Evolutionary conservation across 2,113 vertebrate species (phyloP).

Genomic region (Microcebus jonahi): DNA sequence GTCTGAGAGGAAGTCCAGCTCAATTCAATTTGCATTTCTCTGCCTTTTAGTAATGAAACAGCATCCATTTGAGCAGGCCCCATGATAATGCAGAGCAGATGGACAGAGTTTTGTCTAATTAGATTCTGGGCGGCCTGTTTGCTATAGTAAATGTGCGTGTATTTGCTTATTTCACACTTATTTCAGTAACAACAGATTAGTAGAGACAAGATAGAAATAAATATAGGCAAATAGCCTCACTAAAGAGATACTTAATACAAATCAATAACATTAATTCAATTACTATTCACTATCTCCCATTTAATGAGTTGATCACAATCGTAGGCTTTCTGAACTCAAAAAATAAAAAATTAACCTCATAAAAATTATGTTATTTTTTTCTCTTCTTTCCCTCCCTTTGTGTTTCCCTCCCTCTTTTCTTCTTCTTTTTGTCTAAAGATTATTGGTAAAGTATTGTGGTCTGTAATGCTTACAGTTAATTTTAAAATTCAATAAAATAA

Average conservation of each 20-base stretch:
- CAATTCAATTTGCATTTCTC: constrained; percentile 90
- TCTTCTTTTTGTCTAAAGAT: not conserved
- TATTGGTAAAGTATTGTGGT: not conserved
- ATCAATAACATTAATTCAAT: constrained; percentile 69
- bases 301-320: not conserved
- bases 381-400: fast-evolving
- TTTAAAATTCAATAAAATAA: constrained; percentile 43
- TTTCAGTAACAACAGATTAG: constrained; percentile 82
- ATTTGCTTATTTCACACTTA: constrained; percentile 90
- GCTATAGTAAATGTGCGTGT: constrained; percentile 79
- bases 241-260: constrained; percentile 66
- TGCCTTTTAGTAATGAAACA: constrained; percentile 86
- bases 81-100: constrained; percentile 89
- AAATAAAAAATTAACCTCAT: not conserved
- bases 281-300: not conserved
- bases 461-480: not conserved
- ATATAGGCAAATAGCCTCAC: constrained; percentile 11
- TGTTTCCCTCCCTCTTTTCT: not conserved
- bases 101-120: constrained; percentile 90
- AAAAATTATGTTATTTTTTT: not conserved
- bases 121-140: constrained; percentile 86
- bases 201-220: constrained; percentile 68
- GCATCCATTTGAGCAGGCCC: constrained; percentile 83
- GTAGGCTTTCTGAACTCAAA: not conserved
- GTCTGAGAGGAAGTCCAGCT: constrained; percentile 87